Evolutionary conservation across 2,888 invertebrate species (phyloP).

Genomic region (Melinopterus prodromus): DNA sequence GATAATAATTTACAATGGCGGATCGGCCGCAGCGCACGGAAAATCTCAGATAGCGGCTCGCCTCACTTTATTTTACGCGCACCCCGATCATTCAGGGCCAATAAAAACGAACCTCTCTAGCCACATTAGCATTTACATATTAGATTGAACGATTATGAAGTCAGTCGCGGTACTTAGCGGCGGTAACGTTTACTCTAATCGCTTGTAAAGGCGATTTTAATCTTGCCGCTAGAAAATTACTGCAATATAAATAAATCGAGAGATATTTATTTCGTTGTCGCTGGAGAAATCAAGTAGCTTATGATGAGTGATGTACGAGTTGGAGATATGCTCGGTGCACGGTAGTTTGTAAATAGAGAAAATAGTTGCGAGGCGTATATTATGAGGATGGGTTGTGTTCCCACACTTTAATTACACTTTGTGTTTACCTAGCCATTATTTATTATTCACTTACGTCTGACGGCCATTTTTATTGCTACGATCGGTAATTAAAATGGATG

Average conservation of each 20-base stretch:
- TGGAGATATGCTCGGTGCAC: background rate
- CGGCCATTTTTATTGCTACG: background rate
- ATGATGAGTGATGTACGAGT: background rate
- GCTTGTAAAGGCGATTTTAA: conserved; percentile 22
- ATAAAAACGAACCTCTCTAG: too few relatives aligned
- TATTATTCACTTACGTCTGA: background rate
- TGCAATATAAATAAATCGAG: background rate
- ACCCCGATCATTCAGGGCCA: too few relatives aligned
- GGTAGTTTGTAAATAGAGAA: background rate
- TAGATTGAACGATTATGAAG: conserved; percentile 17
- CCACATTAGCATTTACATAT: conserved; percentile 20
- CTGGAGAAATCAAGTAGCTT: background rate
- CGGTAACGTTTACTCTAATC: conserved; percentile 21
- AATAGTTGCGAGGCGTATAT: background rate
- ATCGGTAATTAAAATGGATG: background rate
- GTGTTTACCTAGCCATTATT: background rate
- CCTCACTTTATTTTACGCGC: too few relatives aligned
- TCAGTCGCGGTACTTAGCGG: conserved; percentile 1
- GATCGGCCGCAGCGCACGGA: conserved; percentile 22
- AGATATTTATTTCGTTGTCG: background rate
- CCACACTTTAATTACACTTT: background rate
- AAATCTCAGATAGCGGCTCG: background rate
- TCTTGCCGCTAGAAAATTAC: background rate
- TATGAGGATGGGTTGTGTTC: background rate
- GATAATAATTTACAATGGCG: conserved; percentile 33